Percentiles rank a stretch among this genome's conserved stretches.
Conservation (phyloP, 2,113 vertebrate species). For the Oncorhynchus kisutch region DNA sequence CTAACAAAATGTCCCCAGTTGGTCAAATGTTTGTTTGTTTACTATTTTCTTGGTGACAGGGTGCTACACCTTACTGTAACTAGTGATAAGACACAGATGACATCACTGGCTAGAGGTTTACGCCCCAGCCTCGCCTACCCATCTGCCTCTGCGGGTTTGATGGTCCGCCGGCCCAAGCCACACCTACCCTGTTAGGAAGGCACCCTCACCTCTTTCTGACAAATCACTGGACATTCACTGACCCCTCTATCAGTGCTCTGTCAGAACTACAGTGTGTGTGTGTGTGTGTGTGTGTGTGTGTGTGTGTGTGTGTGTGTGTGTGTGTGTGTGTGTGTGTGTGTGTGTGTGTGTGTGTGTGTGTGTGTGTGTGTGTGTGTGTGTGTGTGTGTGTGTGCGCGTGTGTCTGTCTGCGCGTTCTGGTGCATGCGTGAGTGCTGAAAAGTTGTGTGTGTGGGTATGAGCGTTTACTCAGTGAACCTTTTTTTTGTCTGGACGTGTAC, state of each 20-base stretch:
- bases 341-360: neutral
- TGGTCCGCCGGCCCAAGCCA: conserved; percentile 15
- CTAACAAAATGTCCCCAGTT: no score
- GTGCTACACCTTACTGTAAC: neutral
- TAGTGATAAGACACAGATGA: neutral
- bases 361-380: neutral
- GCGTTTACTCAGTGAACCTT: conserved; percentile 2
- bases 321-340: conserved; percentile 4
- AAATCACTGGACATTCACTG: neutral
- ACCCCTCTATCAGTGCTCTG: conserved; percentile 14
- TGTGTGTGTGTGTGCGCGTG: conserved; percentile 3
- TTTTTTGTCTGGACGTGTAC: neutral
- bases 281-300: neutral
- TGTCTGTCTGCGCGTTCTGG: neutral
- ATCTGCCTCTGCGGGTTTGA: neutral
- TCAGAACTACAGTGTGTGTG: neutral
- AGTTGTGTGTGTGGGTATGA: conserved; percentile 5
- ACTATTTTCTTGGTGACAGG: neutral
- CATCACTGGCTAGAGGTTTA: neutral
- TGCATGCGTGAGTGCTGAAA: neutral
- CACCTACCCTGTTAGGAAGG: conserved; percentile 9
- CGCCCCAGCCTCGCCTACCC: neutral
- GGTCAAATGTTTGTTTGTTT: no score
- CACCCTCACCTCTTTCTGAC: conserved; percentile 23
- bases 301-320: neutral